Conservation (phyloP, 2,888 invertebrate genomes). For the Conomelus anceps region DNA sequence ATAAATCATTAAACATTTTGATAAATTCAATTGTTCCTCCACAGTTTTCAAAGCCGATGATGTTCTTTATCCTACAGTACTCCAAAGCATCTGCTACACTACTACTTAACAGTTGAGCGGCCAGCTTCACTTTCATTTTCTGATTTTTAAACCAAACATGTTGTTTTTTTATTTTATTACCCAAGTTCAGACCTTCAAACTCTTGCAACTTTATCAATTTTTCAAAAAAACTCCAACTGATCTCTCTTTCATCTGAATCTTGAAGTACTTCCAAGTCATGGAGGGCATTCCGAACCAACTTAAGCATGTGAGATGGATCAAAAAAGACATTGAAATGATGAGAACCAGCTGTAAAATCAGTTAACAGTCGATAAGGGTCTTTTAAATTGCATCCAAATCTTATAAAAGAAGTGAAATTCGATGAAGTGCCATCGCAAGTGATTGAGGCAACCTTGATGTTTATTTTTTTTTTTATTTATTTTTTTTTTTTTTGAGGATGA, state of each 20-base stretch:
- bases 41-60: conserved; percentile 1
- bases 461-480: no score
- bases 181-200: no score
- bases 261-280: conserved; percentile 12
- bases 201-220: conserved; percentile 24
- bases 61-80: not conserved
- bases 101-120: conserved; percentile 17
- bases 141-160: no score
- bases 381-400: conserved; percentile 20
- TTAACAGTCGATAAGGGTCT: conserved; percentile 14
- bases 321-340: conserved; percentile 22
- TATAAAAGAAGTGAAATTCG: not conserved
- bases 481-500: no score
- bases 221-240: conserved; percentile 27
- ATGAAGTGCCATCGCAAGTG: no score
- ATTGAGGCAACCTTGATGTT: not conserved
- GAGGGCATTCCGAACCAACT: conserved; percentile 29
- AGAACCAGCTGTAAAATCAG: conserved; percentile 16
- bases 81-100: conserved; percentile 15
- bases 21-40: conserved; percentile 15
- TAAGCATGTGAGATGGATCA: conserved; percentile 30
- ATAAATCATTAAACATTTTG: conserved; percentile 13
- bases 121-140: conserved; percentile 25
- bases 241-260: conserved; percentile 17
- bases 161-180: no score